phyloP scores from a whole-genome alignment of 2,797 vertebrate genomes.

The Poliocrania exsul region DNA sequence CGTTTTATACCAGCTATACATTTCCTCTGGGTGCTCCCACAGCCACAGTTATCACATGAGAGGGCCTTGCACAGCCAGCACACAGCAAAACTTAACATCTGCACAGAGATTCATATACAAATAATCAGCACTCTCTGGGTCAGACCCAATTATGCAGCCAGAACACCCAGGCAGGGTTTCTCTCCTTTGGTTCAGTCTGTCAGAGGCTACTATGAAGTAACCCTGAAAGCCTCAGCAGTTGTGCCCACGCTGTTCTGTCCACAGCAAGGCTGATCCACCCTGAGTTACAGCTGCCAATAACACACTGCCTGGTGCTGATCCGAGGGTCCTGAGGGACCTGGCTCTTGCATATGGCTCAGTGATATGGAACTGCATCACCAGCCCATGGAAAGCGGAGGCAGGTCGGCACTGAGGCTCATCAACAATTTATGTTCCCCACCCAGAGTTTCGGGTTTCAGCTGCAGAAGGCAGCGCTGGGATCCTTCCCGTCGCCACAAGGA shows the following conservation, averaged over 20 bases:
- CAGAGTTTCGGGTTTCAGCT: constrained; percentile 25
- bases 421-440: constrained; percentile 54
- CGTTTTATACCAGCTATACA: neutral
- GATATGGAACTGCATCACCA: neutral
- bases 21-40: neutral
- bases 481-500: constrained; percentile 34
- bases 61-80: neutral
- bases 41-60: neutral
- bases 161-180: neutral
- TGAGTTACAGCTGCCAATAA: neutral
- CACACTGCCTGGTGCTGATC: neutral
- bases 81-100: neutral
- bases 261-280: neutral
- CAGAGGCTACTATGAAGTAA: neutral
- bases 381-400: neutral
- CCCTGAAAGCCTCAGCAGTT: neutral
- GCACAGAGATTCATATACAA: neutral
- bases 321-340: neutral
- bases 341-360: neutral
- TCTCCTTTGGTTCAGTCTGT: neutral
- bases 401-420: constrained; percentile 10
- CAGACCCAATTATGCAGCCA: neutral
- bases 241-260: neutral
- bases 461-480: neutral
- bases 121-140: neutral